These are phyloP conservation scores for Uloborus diversus DNA, from an alignment of 1,140 invertebrate genomes.

Conservation along the genomic window DNA sequence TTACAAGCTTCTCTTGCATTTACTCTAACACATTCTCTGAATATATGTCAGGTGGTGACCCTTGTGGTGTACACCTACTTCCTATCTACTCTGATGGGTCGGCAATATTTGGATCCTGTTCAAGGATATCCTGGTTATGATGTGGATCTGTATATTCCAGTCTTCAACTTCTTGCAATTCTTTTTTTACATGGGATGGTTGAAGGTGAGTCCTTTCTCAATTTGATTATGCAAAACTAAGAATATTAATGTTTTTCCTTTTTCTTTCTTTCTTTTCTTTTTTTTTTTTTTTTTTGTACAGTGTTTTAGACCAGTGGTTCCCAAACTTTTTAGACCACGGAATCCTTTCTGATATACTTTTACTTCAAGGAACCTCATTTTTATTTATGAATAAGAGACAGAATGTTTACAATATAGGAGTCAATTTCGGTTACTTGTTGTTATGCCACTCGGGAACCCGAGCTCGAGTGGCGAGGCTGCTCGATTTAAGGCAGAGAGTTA, in stretches of 20 bases:
- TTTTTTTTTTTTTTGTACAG: not conserved
- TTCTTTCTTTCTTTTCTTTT: not conserved
- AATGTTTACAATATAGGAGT: no score
- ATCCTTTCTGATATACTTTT: no score
- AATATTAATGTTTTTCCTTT: not conserved
- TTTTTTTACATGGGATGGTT: conserved; percentile 98
- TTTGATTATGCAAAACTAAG: not conserved
- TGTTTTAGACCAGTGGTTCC: no score
- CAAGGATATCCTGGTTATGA: conserved; percentile 60
- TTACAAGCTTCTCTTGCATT: not conserved
- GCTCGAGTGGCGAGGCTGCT: no score
- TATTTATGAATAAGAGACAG: no score
- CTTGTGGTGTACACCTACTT: conserved; percentile 81
- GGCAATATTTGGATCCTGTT: conserved; percentile 77
- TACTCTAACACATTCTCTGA: not conserved
- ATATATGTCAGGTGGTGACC: conserved; percentile 68
- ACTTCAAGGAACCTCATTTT: no score
- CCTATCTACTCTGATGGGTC: conserved; percentile 82
- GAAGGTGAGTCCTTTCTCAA: conserved; percentile 59
- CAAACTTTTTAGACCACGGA: no score
- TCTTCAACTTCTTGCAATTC: conserved; percentile 75
- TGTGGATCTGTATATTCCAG: conserved; percentile 59
- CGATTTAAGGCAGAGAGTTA: no score
- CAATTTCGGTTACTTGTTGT: no score
- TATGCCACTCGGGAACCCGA: no score